A percentile compares a stretch with the other conserved stretches of the same genome.
phyloP scores from a whole-genome alignment of 2,797 vertebrate species.

The Pachyuromys duprasi region DNA sequence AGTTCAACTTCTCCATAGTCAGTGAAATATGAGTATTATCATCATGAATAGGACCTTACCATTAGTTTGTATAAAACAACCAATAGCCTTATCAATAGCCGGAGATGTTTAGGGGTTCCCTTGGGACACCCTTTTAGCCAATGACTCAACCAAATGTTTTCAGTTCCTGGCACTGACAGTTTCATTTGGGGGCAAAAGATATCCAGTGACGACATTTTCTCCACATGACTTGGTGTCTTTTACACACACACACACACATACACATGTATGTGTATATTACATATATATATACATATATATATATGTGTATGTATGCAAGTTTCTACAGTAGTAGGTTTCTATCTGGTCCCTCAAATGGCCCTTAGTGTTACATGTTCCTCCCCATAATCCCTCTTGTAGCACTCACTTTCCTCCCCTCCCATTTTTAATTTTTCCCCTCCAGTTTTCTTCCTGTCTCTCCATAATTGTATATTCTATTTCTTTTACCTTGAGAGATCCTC shows the following conservation, averaged over 20 bases:
- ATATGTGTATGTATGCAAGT: no score
- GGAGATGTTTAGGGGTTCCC: not conserved
- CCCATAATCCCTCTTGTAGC: not conserved
- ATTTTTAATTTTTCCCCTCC: not conserved
- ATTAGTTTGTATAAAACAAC: not conserved
- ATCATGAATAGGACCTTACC: not conserved
- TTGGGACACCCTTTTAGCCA: not conserved
- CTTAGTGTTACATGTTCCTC: not conserved
- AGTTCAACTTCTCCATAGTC: not conserved
- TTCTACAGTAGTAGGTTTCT: not conserved
- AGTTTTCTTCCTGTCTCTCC: not conserved
- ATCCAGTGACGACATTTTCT: not conserved
- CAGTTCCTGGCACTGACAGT: not conserved
- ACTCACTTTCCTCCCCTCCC: not conserved
- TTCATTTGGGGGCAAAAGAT: not conserved
- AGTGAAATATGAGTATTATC: not conserved
- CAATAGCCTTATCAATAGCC: not conserved
- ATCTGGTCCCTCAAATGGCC: not conserved
- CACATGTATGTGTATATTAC: no score
- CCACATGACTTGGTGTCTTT: no score
- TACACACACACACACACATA: no score
- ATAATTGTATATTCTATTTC: not conserved
- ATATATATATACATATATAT: no score
- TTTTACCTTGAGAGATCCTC: not conserved
- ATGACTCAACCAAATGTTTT: not conserved